phyloP scores from a whole-genome alignment of 2,113 vertebrate species.

The Mionectes macconnelli region DNA sequence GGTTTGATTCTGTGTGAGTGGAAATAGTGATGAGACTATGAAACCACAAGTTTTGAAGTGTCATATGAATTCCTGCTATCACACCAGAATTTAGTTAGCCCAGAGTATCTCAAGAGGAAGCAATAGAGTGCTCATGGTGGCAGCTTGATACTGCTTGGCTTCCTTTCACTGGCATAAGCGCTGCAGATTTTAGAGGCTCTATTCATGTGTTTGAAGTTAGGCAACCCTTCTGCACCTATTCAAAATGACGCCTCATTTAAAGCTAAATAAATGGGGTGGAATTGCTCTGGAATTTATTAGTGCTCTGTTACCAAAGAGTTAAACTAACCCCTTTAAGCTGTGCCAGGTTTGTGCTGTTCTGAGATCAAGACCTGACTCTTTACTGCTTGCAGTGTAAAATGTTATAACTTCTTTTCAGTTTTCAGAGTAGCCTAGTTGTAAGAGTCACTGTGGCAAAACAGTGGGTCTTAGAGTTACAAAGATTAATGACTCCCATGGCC shows the following conservation, averaged over 20 bases:
- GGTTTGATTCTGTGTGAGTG: neutral
- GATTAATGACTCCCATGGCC: neutral
- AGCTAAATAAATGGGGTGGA: neutral
- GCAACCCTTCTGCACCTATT: neutral
- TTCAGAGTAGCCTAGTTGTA: neutral
- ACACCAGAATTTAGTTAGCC: neutral
- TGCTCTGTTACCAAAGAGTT: neutral
- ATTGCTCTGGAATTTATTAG: slow-evolving; percentile 31
- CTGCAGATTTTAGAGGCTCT: neutral
- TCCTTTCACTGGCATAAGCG: neutral
- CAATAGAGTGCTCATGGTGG: neutral
- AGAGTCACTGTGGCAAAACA: neutral
- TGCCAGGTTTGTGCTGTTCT: neutral
- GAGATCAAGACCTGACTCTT: neutral
- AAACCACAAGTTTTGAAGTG: neutral
- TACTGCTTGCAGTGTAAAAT: neutral
- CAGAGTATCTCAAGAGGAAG: neutral
- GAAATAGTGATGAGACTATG: neutral
- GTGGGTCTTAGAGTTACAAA: neutral
- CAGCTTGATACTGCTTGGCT: neutral
- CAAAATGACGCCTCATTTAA: slow-evolving; percentile 11
- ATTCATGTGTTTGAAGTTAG: slow-evolving; percentile 22
- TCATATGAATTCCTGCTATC: neutral
- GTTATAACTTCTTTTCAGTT: neutral
- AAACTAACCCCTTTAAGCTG: neutral